These are phyloP conservation scores for Caenorhabditis brenneri DNA, from an alignment of 1,140 invertebrate genomes.

Conservation along the genomic window DNA sequence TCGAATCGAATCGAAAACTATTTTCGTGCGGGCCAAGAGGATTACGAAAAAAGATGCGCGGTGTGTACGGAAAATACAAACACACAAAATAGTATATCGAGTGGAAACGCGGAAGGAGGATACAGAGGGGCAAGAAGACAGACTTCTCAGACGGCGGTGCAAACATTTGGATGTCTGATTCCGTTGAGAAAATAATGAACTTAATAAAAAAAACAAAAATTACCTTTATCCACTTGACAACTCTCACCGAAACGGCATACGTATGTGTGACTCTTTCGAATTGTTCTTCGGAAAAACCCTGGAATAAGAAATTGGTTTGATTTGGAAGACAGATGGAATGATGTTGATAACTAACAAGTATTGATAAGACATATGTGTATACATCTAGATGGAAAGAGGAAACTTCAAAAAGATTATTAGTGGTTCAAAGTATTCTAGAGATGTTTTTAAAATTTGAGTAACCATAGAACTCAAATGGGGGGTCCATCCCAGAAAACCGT, in stretches of 20 bases:
- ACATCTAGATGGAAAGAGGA: too few species aligned
- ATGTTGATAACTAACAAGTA: too few species aligned
- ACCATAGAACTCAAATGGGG: too few species aligned
- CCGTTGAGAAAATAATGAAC: too few species aligned
- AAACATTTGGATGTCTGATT: not conserved
- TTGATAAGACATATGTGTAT: too few species aligned
- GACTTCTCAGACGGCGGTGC: not conserved
- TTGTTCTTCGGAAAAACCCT: conserved; percentile 83
- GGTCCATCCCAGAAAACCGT: too few species aligned
- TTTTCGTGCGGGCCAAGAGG: not conserved
- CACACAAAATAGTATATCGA: conserved; percentile 9
- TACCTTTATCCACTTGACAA: conserved; percentile 84
- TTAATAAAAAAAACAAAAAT: not conserved
- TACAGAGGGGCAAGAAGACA: not conserved
- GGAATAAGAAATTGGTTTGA: not conserved
- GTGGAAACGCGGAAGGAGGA: not conserved
- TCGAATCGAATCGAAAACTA: not conserved
- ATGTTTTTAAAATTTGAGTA: too few species aligned
- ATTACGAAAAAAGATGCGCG: conserved; percentile 32
- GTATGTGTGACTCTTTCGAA: conserved; percentile 92
- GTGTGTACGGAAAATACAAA: conserved; percentile 22
- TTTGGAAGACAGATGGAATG: too few species aligned
- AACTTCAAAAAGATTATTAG: too few species aligned
- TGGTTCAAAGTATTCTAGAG: too few species aligned
- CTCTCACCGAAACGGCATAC: conserved; percentile 89